Conservation (phyloP, 2,888 invertebrate species). For the Tanytarsus gracilentus region DNA sequence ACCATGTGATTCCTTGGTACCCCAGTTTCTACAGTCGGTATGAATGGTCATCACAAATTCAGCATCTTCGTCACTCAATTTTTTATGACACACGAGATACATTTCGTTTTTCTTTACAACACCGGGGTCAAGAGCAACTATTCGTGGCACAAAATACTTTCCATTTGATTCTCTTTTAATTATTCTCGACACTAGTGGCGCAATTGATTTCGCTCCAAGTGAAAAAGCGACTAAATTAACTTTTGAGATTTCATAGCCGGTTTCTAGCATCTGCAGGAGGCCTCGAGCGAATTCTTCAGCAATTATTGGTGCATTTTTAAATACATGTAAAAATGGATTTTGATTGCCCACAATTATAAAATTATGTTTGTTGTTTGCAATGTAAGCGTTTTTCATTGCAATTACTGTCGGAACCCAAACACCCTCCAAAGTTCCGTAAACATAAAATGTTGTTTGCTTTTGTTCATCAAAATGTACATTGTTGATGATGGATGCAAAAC, state of each 20-base stretch:
- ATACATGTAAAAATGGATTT: constrained; percentile 1
- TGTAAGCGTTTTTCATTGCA: neutral
- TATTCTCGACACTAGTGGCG: neutral
- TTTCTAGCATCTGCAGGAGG: neutral
- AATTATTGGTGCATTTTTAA: neutral
- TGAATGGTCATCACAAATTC: neutral
- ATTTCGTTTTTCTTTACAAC: neutral
- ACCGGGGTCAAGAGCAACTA: neutral
- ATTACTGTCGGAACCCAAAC: neutral
- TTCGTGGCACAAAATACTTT: neutral
- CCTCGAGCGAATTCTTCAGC: neutral
- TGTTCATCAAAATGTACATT: neutral
- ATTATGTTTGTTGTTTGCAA: neutral
- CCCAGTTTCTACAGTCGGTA: neutral
- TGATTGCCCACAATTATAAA: neutral
- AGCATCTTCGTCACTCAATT: neutral
- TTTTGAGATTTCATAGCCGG: neutral
- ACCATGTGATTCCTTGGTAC: neutral
- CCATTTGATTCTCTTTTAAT: neutral
- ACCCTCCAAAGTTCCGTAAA: neutral
- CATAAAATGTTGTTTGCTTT: constrained; percentile 2
- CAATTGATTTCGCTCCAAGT: neutral
- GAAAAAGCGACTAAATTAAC: neutral
- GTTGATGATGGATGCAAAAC: neutral
- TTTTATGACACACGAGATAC: neutral